phyloP scores from a whole-genome alignment of 2,113 vertebrate species.

The Tychaedon coryphoeus region DNA sequence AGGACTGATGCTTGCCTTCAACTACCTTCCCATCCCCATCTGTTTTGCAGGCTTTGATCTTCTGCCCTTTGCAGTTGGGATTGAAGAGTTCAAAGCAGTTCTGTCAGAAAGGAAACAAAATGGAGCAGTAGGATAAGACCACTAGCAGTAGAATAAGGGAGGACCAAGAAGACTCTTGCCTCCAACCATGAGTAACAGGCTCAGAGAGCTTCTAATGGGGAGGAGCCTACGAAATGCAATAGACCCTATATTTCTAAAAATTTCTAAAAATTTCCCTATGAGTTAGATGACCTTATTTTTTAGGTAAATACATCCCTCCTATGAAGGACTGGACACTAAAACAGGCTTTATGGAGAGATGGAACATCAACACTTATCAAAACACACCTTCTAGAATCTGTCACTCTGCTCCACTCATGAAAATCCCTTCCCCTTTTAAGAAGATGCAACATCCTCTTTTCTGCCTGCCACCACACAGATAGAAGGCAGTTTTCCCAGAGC shows the following conservation, averaged over 20 bases:
- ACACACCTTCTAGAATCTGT: neutral
- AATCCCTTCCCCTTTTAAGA: neutral
- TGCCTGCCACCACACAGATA: neutral
- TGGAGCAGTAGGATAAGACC: neutral
- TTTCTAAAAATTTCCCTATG: no score
- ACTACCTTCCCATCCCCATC: constrained; percentile 94
- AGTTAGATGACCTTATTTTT: neutral
- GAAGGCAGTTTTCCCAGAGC: neutral
- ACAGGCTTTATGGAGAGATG: neutral
- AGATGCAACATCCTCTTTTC: neutral
- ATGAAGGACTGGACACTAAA: neutral
- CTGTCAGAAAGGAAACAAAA: constrained; percentile 60
- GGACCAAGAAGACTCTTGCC: neutral
- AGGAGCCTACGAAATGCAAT: neutral
- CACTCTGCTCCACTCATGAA: neutral
- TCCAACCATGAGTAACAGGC: neutral
- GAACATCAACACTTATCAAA: neutral
- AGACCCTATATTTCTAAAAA: neutral
- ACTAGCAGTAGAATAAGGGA: neutral
- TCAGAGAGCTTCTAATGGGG: neutral
- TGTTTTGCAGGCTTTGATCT: constrained; percentile 95
- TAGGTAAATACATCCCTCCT: neutral
- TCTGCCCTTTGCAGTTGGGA: constrained; percentile 89
- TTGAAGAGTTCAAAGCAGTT: constrained; percentile 94
- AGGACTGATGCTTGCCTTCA: constrained; percentile 93